Base-by-base conservation (phyloP, 2,113 vertebrate species). In the Jaculus jaculus region DNA sequence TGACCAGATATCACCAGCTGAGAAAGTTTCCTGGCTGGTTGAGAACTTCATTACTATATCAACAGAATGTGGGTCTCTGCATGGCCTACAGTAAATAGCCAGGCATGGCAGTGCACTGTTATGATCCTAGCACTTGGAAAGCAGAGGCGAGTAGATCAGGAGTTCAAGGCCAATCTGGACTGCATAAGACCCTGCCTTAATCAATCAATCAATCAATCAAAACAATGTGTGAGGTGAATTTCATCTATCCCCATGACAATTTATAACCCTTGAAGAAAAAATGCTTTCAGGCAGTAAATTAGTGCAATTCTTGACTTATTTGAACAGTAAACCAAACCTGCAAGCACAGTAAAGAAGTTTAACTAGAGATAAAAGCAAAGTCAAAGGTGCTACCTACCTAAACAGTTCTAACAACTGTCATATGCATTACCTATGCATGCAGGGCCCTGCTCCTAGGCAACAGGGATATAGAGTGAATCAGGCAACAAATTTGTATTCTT, bases 261-360 rank as follows among this genome's bases (percentile, higher is more conserved):
- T 51, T 54, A 42, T 86, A 37, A 32, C 34, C 42, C 61, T 74
- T 30, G 34, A 80, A 83, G 34, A 28, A 77, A 77, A 61, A 77
- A 17, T 77, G 8, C 23, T 89, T 84, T 72, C 68, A 77, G 26
- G 51, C 34, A 24, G 42, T 58, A 79, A 82, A 61, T 84, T 58
- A 84, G 39, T 39, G 13, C 16, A 73, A 34, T 63, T 74, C 39
- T 87, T 60, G 37, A 65, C 54, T 65, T 63, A 16, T 20, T 18
- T 66, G 71, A 54, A 54, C 72, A 51, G 12, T 69, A 58, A 91
- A 88, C 68, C 78, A 89, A 78, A 80, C 17, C 61, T 96, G 60
- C 37, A 66, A 71, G 75, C 60, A 84, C 42, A 71, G 1, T 66
- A 39, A 80, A 13, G 75, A 34, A 65, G 75, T 61, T 65, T 39